Base-by-base conservation (phyloP, 2,888 invertebrate species). In the Sclerodermus sp. region DNA sequence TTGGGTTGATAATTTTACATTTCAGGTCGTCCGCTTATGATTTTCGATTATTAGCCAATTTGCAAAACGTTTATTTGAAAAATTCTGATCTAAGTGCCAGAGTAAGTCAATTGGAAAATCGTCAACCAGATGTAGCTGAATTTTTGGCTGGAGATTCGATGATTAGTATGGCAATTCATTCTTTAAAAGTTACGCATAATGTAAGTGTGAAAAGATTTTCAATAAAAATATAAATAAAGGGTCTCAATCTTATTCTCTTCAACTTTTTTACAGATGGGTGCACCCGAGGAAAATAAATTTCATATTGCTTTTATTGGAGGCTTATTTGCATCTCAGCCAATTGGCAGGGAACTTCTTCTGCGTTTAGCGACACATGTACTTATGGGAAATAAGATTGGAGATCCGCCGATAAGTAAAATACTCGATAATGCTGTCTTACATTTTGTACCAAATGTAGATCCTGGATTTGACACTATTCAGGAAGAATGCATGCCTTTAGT, bases 231-330 rank as follows among this genome's bases (percentile, higher is more conserved):
- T 17, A n/a, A 31, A 15, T 1, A 13, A 32, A 16, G 29, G 4
- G 9, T 23, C 12, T 23, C 2, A n/a, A 32, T 23, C 23, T 23
- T 23, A n/a, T 29, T 31, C n/a, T 18, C 34, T 9, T 37, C 23
- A 5, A 23, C 8, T 23, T 23, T 23, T 23, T 5, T 29, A 39
- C 18, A 91, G 90, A 81, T 89, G 54, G 90, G 89, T 0, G 82
- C 85, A 1, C 87, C 90, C 0, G 90, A 91, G 67, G 92, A 93
- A 73, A 83, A 82, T 1, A 93, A 94, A 79, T 87, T 91, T 68
- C 90, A 91, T 69, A 83, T 96, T 13, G 88, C 89, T 0, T 76
- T 96, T n/a, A 79, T 93, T 23, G 94, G 95, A 54, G 92, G 93
- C 45, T 76, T 93, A 44, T 91, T 88, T 72, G 88, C 86, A 0